Percentiles rank a stretch among this genome's conserved stretches.
Evolutionary conservation across 2,888 invertebrate genomes (phyloP).

Genomic region (Zhuqinia jingwanae): DNA sequence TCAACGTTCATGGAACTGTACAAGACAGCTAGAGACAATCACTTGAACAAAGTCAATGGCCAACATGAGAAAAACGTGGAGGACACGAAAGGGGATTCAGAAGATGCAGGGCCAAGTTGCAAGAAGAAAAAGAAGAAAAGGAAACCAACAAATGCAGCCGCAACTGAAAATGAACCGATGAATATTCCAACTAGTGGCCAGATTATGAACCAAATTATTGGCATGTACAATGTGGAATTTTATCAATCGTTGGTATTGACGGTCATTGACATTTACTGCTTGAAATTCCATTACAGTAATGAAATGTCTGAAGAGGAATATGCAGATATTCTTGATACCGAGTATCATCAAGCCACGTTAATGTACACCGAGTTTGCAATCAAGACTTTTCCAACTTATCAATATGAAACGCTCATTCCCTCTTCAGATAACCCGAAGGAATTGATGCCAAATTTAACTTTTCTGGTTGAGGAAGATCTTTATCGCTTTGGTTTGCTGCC

Average conservation of each 20-base stretch:
- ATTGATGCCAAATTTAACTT: not conserved
- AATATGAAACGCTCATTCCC: conserved; percentile 6
- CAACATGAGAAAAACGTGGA: not conserved
- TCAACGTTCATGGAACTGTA: not conserved
- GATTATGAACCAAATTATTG: not conserved
- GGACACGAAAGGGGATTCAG: not conserved
- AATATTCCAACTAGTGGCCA: not conserved
- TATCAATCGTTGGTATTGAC: not conserved
- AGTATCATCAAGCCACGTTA: not conserved
- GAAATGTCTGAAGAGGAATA: not conserved
- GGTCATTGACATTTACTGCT: conserved; percentile 2
- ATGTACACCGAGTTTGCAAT: not conserved
- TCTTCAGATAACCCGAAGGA: not conserved
- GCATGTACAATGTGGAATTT: not conserved
- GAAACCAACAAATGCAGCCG: too few species aligned
- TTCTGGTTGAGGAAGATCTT: not conserved
- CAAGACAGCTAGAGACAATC: not conserved
- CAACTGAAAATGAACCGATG: not conserved
- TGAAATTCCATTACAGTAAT: not conserved
- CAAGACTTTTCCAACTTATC: not conserved
- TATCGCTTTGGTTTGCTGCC: conserved; percentile 4
- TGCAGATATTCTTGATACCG: not conserved
- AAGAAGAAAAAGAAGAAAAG: not conserved
- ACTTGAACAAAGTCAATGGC: not conserved
- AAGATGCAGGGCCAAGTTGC: not conserved